These are phyloP conservation scores for Aphelenchoides besseyi DNA, from an alignment of 1,140 invertebrate species.

Conservation along the genomic window DNA sequence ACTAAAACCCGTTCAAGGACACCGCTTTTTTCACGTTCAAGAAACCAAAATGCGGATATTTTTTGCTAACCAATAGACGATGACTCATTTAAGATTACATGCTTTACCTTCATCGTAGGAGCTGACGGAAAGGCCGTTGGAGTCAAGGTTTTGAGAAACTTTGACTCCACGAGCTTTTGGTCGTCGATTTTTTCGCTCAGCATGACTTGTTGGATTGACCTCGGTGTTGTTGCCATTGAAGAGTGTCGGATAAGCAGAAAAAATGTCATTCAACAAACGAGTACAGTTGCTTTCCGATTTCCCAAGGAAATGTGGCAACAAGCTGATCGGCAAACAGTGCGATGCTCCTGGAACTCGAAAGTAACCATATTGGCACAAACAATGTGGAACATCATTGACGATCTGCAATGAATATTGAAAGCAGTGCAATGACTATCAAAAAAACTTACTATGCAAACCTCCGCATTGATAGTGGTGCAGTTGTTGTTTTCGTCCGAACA, in stretches of 20 bases:
- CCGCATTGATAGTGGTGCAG: neutral
- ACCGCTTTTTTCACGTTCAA: neutral
- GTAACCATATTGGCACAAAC: conserved; percentile 37
- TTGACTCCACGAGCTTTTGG: conserved; percentile 15
- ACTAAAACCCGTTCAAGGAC: neutral
- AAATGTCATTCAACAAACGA: conserved; percentile 24
- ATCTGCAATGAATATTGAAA: conserved; percentile 27
- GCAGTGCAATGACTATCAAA: neutral
- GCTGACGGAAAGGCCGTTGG: conserved; percentile 3
- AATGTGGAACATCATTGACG: conserved; percentile 30
- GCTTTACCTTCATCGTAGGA: neutral
- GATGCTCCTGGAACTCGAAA: conserved; percentile 32
- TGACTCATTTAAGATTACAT: neutral
- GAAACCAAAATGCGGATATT: neutral
- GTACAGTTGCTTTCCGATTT: conserved; percentile 27
- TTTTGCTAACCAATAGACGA: neutral
- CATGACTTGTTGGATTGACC: conserved; percentile 1
- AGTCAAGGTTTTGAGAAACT: neutral
- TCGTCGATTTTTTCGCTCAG: neutral
- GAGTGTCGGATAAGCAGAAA: conserved; percentile 32
- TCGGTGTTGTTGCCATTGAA: conserved; percentile 20
- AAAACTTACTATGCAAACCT: conserved; percentile 55
- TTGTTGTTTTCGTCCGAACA: neutral
- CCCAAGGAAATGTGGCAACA: conserved; percentile 29
- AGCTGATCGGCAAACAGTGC: conserved; percentile 29